Conservation (phyloP, 2,797 vertebrate genomes). For the Delichon dasypus region DNA sequence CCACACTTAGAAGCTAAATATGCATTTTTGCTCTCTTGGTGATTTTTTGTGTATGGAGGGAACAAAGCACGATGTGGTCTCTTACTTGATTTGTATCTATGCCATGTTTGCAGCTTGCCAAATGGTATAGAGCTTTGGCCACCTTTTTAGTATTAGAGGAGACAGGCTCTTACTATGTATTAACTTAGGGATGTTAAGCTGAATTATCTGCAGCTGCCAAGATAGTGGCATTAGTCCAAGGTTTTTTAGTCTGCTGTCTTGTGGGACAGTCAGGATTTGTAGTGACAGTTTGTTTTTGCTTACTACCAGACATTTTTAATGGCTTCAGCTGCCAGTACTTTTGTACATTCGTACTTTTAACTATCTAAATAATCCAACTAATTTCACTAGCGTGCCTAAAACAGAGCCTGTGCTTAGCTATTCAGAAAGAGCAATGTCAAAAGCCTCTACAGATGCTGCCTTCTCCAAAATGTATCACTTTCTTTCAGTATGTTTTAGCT, state of each 20-base stretch:
- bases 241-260: neutral
- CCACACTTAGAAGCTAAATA: rapidly evolving
- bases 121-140: neutral
- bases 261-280: neutral
- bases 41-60: neutral
- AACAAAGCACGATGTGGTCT: neutral
- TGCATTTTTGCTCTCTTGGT: neutral
- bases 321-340: slow-evolving; percentile 23
- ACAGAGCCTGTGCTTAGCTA: neutral
- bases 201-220: neutral
- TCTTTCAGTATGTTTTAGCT: neutral
- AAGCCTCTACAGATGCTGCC: neutral
- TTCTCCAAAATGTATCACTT: neutral
- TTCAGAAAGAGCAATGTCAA: neutral
- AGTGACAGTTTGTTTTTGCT: neutral
- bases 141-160: neutral
- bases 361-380: neutral
- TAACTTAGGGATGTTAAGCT: neutral
- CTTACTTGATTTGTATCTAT: neutral
- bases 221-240: neutral
- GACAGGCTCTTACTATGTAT: neutral
- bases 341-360: neutral
- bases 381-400: neutral
- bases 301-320: neutral
- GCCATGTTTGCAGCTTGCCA: neutral